phyloP scores from a whole-genome alignment of 2,113 vertebrate genomes.

The Dendropsophus ebraccatus region DNA sequence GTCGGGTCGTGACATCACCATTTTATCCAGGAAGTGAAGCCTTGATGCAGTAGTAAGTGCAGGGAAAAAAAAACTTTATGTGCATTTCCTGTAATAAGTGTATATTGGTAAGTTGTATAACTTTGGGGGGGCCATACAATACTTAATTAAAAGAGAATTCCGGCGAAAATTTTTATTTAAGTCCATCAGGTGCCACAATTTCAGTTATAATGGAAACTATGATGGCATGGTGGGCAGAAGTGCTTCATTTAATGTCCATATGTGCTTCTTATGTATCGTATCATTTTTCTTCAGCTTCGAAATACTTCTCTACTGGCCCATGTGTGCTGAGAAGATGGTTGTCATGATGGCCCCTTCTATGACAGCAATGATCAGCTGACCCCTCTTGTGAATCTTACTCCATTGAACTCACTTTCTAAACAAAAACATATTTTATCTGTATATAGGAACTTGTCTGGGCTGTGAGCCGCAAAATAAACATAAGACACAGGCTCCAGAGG shows the following conservation, averaged over 20 bases:
- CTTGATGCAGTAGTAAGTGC: too few relatives aligned
- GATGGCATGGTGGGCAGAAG: too few relatives aligned
- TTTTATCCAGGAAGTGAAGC: too few relatives aligned
- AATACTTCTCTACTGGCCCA: not conserved
- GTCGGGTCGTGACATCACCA: too few relatives aligned
- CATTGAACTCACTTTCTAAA: not conserved
- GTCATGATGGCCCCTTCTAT: not conserved
- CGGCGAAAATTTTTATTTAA: too few relatives aligned
- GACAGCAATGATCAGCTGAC: not conserved
- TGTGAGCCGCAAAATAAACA: conserved; percentile 17
- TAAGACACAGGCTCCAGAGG: conserved; percentile 16
- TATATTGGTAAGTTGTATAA: too few relatives aligned
- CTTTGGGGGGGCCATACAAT: too few relatives aligned
- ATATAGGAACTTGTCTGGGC: not conserved
- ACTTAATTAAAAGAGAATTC: too few relatives aligned
- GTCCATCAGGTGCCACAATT: too few relatives aligned
- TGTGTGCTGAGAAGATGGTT: not conserved
- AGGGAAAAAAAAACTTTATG: too few relatives aligned
- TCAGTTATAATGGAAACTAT: too few relatives aligned
- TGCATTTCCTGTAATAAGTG: too few relatives aligned
- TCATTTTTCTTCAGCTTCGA: not conserved
- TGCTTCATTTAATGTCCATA: not conserved
- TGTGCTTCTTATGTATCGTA: not conserved
- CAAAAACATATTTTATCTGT: not conserved
- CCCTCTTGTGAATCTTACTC: not conserved